Evolutionary conservation across 2,797 vertebrate genomes (phyloP).

Genomic region (Siniperca undulata): DNA sequence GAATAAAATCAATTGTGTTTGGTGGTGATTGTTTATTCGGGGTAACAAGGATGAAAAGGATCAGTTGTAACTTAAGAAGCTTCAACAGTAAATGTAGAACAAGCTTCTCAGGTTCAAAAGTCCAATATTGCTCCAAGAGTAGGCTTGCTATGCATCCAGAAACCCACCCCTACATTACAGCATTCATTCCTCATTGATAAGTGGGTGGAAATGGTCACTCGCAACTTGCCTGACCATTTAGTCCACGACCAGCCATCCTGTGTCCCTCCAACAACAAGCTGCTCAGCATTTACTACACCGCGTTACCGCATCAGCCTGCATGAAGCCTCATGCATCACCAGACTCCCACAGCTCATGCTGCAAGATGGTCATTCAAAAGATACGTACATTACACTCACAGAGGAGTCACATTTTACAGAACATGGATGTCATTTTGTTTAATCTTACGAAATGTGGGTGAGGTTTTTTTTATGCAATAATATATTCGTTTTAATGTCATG

Average conservation of each 20-base stretch:
- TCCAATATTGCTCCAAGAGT: constrained; percentile 21
- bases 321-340: constrained; percentile 43
- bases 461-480: not conserved
- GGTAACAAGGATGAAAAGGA: constrained; percentile 8
- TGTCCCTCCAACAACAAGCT: constrained; percentile 67
- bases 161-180: constrained; percentile 48
- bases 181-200: constrained; percentile 65
- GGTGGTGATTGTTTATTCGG: constrained; percentile 25
- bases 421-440: not conserved
- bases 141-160: constrained; percentile 35
- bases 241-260: constrained; percentile 60
- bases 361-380: not conserved
- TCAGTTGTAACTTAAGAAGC: constrained; percentile 29
- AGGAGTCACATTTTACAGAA: constrained; percentile 11
- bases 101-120: constrained; percentile 50
- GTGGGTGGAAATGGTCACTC: constrained; percentile 63
- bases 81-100: constrained; percentile 26
- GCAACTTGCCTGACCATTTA: constrained; percentile 63
- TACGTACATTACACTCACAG: not conserved
- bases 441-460: not conserved
- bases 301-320: constrained; percentile 33
- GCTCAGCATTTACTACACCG: constrained; percentile 43
- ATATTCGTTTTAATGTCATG: not conserved
- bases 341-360: constrained; percentile 22
- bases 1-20: constrained; percentile 41